phyloP scores from a whole-genome alignment of 2,797 vertebrate species.

The Aeoliscus strigatus region DNA sequence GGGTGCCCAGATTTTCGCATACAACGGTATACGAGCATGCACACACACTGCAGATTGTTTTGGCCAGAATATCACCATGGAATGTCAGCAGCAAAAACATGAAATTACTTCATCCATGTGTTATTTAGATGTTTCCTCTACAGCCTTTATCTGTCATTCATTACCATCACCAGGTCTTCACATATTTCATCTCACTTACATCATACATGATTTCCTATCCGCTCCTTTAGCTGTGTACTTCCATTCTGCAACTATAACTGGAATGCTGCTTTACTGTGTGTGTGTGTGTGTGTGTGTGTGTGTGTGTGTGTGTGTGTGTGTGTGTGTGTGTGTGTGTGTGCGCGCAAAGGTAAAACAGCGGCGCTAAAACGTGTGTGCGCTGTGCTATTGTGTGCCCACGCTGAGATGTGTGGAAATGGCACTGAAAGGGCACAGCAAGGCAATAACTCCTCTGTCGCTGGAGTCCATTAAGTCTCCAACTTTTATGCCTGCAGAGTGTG shows the following conservation, averaged over 20 bases:
- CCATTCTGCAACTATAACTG: background rate
- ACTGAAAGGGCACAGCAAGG: slow-evolving; percentile 8
- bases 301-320: background rate
- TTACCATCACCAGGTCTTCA: background rate
- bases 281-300: background rate
- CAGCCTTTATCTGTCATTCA: background rate
- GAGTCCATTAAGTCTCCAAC: slow-evolving; percentile 32
- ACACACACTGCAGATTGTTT: too few relatives aligned
- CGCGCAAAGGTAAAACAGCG: background rate
- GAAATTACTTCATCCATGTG: too few relatives aligned
- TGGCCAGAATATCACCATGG: too few relatives aligned
- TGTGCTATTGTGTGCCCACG: background rate
- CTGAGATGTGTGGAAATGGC: background rate
- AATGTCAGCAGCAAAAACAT: too few relatives aligned
- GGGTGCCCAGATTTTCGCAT: too few relatives aligned
- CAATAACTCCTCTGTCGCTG: slow-evolving; percentile 28
- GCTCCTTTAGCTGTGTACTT: background rate
- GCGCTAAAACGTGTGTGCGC: background rate
- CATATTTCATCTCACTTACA: background rate
- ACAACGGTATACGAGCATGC: too few relatives aligned
- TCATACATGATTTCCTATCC: background rate
- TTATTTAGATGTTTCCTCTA: background rate
- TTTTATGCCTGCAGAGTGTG: slow-evolving; percentile 1
- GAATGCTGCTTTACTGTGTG: background rate
- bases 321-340: background rate